Percentiles rank a stretch among this genome's conserved stretches.
Evolutionary conservation across 1,140 invertebrate genomes (phyloP).

Genomic region (Harpegnathos saltator): DNA sequence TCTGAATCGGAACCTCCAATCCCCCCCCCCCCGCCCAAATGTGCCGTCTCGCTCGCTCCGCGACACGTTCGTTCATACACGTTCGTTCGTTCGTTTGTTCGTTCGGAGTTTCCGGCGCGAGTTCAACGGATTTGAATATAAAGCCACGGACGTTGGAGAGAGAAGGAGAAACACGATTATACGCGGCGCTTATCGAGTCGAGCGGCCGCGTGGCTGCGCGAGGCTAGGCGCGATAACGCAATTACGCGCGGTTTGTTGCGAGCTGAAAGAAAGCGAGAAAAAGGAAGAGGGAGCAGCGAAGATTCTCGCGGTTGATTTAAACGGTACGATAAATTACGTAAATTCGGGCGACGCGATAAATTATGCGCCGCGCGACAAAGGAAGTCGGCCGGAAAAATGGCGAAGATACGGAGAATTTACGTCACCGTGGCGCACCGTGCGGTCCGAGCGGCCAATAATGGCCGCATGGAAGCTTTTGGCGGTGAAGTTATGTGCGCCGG

Average conservation of each 20-base stretch:
- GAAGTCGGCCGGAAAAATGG: conserved; percentile 59
- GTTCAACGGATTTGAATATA: too few species aligned
- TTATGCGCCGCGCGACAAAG: conserved; percentile 57
- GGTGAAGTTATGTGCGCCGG: not conserved
- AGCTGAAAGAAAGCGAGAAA: too few species aligned
- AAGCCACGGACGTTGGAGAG: too few species aligned
- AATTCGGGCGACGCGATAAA: conserved; percentile 49
- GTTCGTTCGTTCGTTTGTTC: too few species aligned
- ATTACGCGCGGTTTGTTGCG: conserved; percentile 44
- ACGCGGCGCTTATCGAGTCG: conserved; percentile 26
- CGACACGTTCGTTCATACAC: too few species aligned
- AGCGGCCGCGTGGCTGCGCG: too few species aligned
- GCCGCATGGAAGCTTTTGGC: conserved; percentile 22
- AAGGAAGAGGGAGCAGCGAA: not conserved
- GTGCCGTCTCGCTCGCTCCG: too few species aligned
- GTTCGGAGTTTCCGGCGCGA: too few species aligned
- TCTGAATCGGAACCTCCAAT: conserved; percentile 19
- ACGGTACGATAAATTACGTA: conserved; percentile 44
- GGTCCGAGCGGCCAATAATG: conserved; percentile 36
- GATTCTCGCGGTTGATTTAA: conserved; percentile 41
- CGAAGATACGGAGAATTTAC: conserved; percentile 60
- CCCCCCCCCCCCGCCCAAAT: too few species aligned
- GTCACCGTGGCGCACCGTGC: conserved; percentile 21
- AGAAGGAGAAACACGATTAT: conserved; percentile 26
- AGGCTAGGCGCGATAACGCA: conserved; percentile 4